phyloP scores from a whole-genome alignment of 2,888 invertebrate genomes.

The Gymnoscelis rufifasciata region DNA sequence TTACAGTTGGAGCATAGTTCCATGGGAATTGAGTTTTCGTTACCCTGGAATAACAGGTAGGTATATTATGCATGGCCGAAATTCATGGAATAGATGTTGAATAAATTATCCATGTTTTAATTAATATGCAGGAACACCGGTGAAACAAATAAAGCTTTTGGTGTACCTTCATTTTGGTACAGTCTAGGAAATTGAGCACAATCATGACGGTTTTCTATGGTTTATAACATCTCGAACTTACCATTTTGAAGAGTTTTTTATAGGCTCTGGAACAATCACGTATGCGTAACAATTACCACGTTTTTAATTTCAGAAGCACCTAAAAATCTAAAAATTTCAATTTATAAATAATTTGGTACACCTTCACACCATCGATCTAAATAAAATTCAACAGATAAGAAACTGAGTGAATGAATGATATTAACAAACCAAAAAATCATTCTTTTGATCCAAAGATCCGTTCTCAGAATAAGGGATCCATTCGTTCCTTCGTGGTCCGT shows the following conservation, averaged over 20 bases:
- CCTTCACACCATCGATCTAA: conserved; percentile 46
- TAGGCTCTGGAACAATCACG: conserved; percentile 16
- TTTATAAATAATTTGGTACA: conserved; percentile 38
- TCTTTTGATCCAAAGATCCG: too few relatives aligned
- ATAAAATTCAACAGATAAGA: conserved; percentile 35
- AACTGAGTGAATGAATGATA: too few relatives aligned
- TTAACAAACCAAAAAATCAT: too few relatives aligned
- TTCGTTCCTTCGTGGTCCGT: too few relatives aligned
- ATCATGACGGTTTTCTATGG: conserved; percentile 12
- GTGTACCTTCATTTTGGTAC: neutral
- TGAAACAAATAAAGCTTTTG: neutral
- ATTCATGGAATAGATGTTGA: too few relatives aligned
- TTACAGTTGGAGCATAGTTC: conserved; percentile 98
- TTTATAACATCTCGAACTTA: conserved; percentile 28
- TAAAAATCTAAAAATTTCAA: conserved; percentile 24
- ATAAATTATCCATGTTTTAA: too few relatives aligned
- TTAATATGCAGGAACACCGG: conserved; percentile 1
- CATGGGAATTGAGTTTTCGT: conserved; percentile 97
- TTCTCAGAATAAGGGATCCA: too few relatives aligned
- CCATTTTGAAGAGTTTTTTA: conserved; percentile 34
- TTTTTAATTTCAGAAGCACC: conserved; percentile 25
- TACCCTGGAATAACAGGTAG: conserved; percentile 84
- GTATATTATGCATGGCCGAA: too few relatives aligned
- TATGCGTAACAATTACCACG: conserved; percentile 8
- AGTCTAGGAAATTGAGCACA: conserved; percentile 14